These are phyloP conservation scores for Hystrix brachyura DNA, from an alignment of 2,113 vertebrate genomes.

Conservation along the genomic window DNA sequence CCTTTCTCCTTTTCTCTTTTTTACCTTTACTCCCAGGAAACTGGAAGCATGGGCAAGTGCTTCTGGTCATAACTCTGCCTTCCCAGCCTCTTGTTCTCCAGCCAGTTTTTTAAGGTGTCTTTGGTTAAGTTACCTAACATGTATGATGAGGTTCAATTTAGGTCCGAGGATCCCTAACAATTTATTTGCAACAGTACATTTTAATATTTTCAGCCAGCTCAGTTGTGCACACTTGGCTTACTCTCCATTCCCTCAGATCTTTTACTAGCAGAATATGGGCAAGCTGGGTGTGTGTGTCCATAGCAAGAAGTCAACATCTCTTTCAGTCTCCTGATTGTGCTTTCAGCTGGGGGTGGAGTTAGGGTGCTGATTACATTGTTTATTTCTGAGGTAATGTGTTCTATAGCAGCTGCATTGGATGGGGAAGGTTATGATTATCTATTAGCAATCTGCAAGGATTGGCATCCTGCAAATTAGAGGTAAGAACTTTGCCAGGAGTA, in stretches of 20 bases:
- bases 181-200: neutral
- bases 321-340: neutral
- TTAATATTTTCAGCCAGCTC: neutral
- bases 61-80: neutral
- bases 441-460: conserved; percentile 56
- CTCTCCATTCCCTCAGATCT: neutral
- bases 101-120: neutral
- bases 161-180: neutral
- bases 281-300: neutral
- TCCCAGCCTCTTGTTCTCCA: neutral
- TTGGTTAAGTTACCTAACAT: neutral
- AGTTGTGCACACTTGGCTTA: neutral
- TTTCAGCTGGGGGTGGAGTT: conserved; percentile 44
- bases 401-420: conserved; percentile 55
- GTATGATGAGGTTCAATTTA: neutral
- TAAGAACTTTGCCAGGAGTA: conserved; percentile 63
- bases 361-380: conserved; percentile 26
- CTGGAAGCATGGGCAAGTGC: neutral
- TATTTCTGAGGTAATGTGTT: conserved; percentile 69
- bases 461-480: conserved; percentile 23
- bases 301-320: conserved; percentile 37
- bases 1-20: neutral
- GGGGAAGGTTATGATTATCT: conserved; percentile 67
- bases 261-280: neutral
- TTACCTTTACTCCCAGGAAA: neutral